phyloP scores from a whole-genome alignment of 2,113 vertebrate species.

The Leptosomus discolor region DNA sequence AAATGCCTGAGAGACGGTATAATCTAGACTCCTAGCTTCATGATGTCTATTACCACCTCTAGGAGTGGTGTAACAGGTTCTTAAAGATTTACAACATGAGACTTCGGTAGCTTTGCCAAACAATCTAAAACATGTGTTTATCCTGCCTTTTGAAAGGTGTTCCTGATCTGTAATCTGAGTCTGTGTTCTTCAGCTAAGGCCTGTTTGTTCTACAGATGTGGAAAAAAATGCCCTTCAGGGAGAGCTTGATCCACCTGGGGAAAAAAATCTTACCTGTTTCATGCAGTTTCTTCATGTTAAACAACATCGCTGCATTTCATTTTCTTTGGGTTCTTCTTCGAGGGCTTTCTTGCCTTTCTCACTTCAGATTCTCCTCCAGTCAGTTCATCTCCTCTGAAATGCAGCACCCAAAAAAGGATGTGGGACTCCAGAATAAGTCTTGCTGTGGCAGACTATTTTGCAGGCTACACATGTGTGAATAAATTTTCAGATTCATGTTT shows the following conservation, averaged over 20 bases:
- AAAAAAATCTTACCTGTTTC: neutral
- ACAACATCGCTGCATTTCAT: neutral
- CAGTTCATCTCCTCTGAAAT: neutral
- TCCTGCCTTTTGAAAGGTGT: neutral
- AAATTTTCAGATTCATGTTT: neutral
- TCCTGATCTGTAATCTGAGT: neutral
- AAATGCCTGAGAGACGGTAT: neutral
- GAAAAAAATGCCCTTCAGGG: neutral
- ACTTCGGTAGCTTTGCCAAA: neutral
- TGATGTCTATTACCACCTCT: neutral
- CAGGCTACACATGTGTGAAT: rapidly evolving
- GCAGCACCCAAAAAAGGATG: neutral
- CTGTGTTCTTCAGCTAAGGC: neutral
- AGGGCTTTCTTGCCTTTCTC: neutral
- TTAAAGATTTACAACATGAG: neutral
- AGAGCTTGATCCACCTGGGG: neutral
- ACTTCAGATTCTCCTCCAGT: neutral
- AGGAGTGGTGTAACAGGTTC: neutral
- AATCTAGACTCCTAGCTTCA: neutral
- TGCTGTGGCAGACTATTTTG: neutral
- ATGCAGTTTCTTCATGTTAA: neutral
- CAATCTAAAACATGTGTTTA: neutral
- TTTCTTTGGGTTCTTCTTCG: neutral
- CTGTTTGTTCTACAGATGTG: neutral
- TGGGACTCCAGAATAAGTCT: neutral